Conservation (phyloP, 2,888 invertebrate genomes). For the Rhaphigaster nebulosa region DNA sequence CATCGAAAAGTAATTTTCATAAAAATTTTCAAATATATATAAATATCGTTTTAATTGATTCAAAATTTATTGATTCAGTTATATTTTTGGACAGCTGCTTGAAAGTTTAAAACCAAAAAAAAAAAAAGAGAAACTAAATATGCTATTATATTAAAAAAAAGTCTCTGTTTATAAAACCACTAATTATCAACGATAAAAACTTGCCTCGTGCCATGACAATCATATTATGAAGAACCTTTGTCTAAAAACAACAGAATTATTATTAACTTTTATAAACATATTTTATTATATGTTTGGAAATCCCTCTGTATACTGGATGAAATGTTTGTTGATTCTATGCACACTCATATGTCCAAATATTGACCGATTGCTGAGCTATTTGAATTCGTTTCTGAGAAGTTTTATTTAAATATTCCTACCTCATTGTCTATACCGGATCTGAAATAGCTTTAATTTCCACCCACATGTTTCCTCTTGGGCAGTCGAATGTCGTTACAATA, state of each 20-base stretch:
- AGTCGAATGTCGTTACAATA: background rate
- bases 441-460: background rate
- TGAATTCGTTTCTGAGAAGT: background rate
- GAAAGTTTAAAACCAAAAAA: no score
- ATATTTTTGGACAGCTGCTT: no score
- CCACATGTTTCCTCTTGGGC: background rate
- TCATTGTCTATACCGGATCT: background rate
- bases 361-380: background rate
- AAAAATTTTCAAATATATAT: no score
- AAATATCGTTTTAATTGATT: no score
- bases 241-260: background rate
- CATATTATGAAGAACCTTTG: background rate
- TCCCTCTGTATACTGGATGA: background rate
- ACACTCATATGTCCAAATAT: background rate
- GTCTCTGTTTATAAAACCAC: no score
- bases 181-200: no score
- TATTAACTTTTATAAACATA: background rate
- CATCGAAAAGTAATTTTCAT: no score
- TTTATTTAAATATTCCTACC: background rate
- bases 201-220: background rate
- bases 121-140: no score
- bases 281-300: background rate
- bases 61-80: no score
- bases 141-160: no score
- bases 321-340: background rate